A percentile compares a stretch with the other conserved stretches of the same genome.
These are phyloP conservation scores for Bugulina stolonifera DNA, from an alignment of 2,888 invertebrate genomes.

Conservation along the genomic window DNA sequence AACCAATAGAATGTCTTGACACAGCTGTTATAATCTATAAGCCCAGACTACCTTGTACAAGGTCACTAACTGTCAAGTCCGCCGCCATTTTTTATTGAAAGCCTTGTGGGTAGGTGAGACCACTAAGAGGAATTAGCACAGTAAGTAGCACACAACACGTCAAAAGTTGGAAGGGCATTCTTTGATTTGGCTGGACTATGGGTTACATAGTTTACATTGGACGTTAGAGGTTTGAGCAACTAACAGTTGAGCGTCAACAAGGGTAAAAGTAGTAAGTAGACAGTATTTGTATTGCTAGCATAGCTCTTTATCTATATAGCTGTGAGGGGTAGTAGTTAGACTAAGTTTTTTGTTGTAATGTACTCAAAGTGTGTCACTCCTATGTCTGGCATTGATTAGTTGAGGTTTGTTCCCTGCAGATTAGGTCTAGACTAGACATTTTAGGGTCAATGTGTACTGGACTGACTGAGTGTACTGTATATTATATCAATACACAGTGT, in stretches of 20 bases:
- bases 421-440: slow-evolving; percentile 10
- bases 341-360: background rate
- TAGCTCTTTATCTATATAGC: too few species aligned
- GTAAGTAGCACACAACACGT: too few species aligned
- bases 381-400: slow-evolving; percentile 13
- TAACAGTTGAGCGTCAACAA: too few species aligned
- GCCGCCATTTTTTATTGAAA: slow-evolving; percentile 23
- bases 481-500: too few species aligned
- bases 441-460: too few species aligned
- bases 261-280: too few species aligned
- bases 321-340: background rate
- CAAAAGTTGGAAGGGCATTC: too few species aligned
- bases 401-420: slow-evolving; percentile 8
- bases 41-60: slow-evolving; percentile 11
- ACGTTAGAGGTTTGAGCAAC: too few species aligned
- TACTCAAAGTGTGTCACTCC: slow-evolving; percentile 1
- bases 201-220: too few species aligned
- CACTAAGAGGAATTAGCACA: background rate
- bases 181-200: too few species aligned
- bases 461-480: too few species aligned
- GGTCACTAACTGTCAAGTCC: slow-evolving; percentile 19
- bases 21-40: slow-evolving; percentile 17
- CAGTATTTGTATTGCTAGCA: too few species aligned
- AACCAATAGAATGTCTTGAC: background rate
- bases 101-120: background rate